Percentiles rank a stretch among this genome's conserved stretches.
Conservation (phyloP, 2,113 vertebrate genomes). For the Hymenochirus boettgeri region DNA sequence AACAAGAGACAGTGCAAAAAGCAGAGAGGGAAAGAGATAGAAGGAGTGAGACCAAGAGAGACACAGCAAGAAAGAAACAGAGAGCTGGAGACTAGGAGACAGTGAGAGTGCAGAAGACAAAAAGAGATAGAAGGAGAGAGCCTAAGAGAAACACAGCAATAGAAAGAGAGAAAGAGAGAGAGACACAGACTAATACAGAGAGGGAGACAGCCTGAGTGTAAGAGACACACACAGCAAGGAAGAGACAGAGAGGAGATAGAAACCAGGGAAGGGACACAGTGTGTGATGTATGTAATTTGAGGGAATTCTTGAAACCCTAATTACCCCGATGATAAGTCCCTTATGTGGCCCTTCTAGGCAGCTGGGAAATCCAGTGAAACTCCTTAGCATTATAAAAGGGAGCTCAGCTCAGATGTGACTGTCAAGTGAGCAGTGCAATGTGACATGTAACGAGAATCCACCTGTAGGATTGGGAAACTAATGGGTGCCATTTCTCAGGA, state of each 20-base stretch:
- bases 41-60: too few relatives aligned
- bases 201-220: too few relatives aligned
- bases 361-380: slow-evolving; percentile 27
- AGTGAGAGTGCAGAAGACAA: slow-evolving; percentile 17
- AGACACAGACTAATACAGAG: too few relatives aligned
- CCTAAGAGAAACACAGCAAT: too few relatives aligned
- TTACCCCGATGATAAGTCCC: slow-evolving; percentile 21
- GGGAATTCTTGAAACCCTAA: slow-evolving; percentile 23
- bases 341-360: slow-evolving; percentile 30
- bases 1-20: too few relatives aligned
- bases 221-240: too few relatives aligned
- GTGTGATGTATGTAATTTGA: too few relatives aligned
- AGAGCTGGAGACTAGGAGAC: slow-evolving; percentile 28
- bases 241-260: slow-evolving; percentile 14
- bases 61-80: slow-evolving; percentile 14
- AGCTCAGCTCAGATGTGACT: slow-evolving; percentile 28
- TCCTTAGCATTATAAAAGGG: slow-evolving; percentile 31
- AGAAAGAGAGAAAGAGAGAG: too few relatives aligned
- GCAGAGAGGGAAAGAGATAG: too few relatives aligned
- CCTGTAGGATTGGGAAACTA: slow-evolving; percentile 58
- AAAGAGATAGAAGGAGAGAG: too few relatives aligned
- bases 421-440: slow-evolving; percentile 46
- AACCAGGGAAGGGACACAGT: slow-evolving; percentile 18
- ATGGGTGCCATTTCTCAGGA: slow-evolving; percentile 42
- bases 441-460: slow-evolving; percentile 52